Evolutionary conservation across 2,888 invertebrate genomes (phyloP), one percentile per base, ranked within the genome.

Genomic region (Drosophila suboccidentalis): DNA sequence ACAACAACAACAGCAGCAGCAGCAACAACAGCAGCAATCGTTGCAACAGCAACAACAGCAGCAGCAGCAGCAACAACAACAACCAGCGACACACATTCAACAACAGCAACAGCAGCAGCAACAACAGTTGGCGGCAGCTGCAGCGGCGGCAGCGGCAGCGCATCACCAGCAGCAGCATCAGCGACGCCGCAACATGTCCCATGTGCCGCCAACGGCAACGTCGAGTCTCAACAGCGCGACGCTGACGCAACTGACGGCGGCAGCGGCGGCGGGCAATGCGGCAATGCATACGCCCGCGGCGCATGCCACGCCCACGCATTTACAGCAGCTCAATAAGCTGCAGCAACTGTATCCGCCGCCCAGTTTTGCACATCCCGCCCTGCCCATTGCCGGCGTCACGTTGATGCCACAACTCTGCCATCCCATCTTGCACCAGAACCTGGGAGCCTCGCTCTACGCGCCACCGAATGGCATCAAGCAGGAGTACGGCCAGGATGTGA

Each of bases 361-460:
- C 47, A 90, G 87, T 55, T 91, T 91, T 50, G 84, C 83, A 5
- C 91, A 91, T 71, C 91, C 91, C 78, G 90, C 90, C 38, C 57
- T 91, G 70, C 91, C 91, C 50, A 90, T 91, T 41, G 82, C 91
- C 54, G 84, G 91, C 59, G 91, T 91, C 11, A 80, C 91, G 59
- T 75, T 91, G 68, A 91, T 91, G 91, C 91, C 91, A 10, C 91
- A 91, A 62, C 83, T 91, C 60, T 91, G 91, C 78, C 91, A 91
- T 79, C 91, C 91, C 47, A 91, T 91, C 26, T 69, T 91, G 76
- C 91, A 91, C 80, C 91, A 91, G 76, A 91, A 91, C 73, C 73
- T 91, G 71, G 86, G 91, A 69, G 90, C 91, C 62, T 68, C 87
- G 17, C 67, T 91, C 41, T 91, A 91, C 46, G 76, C 82, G 13